Base-by-base conservation (phyloP, 2,797 vertebrate genomes). In the Prunella strophiata region DNA sequence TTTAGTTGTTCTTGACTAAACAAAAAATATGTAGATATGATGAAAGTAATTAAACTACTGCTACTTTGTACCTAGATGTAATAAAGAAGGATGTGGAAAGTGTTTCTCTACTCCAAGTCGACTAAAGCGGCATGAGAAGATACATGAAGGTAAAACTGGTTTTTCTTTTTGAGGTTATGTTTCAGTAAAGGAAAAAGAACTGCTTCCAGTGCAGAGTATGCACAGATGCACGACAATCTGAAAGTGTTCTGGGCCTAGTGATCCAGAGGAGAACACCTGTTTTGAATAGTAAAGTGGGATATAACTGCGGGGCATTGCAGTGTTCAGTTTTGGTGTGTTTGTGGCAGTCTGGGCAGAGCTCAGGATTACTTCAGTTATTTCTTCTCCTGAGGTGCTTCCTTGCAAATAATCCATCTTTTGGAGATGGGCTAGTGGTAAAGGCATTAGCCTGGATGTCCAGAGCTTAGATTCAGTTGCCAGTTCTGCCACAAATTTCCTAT, bases 51-150 rank as follows among this genome's bases (percentile, higher is more conserved):
- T 14, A 86, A 95, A 42, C 21, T 11, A 45, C 1, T 79, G 20
- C 85, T 93, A 8, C 88, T 91, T 87, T 82, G 58, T 61, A 61
- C 50, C 19, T 93, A 99, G 99, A 72, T 99, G 99, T 94, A 65
- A 55, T 54, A 96, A 98, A 25, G 97, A 98, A 76, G 98, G 98
- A 91, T 99, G 99, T 67, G 94, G 96, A 19, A 98, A 96, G 84
- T 97, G 96, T 75, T 99, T 99, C 75, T 40, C 96, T 66, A 94
- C 97, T 20, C 96, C 96, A 29, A 97, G 97, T 68, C 96, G 96
- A 86, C 97, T 99, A 67, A 99, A 98, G 80, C 98, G 97, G 50
- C 99, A 99, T 0, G 94, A 98, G 95, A 99, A 98, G 92, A 88
- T 98, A 42, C 99, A 99, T 67, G 90, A 98, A 98, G 99, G 99